Conservation (phyloP, 2,797 vertebrate species). For the Sylvilagus floridanus region DNA sequence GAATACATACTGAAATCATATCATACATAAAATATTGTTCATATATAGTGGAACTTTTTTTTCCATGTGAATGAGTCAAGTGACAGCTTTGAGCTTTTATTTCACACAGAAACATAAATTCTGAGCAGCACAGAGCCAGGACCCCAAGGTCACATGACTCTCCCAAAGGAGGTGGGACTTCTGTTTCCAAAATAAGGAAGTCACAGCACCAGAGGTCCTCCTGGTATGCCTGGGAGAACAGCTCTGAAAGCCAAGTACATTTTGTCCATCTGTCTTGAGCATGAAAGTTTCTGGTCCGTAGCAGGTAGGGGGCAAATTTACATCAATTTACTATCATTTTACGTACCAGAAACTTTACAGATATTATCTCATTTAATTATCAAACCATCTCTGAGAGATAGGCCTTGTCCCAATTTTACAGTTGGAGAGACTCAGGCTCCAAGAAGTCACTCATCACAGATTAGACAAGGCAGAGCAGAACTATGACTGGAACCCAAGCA, state of each 20-base stretch:
- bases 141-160: background rate
- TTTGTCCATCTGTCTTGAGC: background rate
- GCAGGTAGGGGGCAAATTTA: background rate
- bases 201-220: slow-evolving; percentile 12
- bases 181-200: slow-evolving; percentile 23
- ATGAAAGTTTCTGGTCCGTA: background rate
- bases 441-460: slow-evolving; percentile 14
- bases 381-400: background rate
- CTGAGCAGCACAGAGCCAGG: slow-evolving; percentile 33
- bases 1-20: slow-evolving; percentile 27
- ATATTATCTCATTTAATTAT: background rate
- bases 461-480: background rate
- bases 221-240: background rate
- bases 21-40: slow-evolving; percentile 22
- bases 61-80: slow-evolving; percentile 49
- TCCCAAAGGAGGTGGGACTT: background rate
- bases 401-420: background rate
- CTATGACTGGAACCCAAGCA: background rate
- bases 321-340: background rate
- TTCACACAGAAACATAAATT: slow-evolving; percentile 8
- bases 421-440: background rate
- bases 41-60: background rate
- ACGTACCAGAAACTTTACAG: background rate
- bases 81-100: background rate
- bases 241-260: slow-evolving; percentile 3